A percentile compares a stretch with the other conserved stretches of the same genome.
Conservation (phyloP, 1,140 invertebrate genomes). For the Hylaeus volcanicus region DNA sequence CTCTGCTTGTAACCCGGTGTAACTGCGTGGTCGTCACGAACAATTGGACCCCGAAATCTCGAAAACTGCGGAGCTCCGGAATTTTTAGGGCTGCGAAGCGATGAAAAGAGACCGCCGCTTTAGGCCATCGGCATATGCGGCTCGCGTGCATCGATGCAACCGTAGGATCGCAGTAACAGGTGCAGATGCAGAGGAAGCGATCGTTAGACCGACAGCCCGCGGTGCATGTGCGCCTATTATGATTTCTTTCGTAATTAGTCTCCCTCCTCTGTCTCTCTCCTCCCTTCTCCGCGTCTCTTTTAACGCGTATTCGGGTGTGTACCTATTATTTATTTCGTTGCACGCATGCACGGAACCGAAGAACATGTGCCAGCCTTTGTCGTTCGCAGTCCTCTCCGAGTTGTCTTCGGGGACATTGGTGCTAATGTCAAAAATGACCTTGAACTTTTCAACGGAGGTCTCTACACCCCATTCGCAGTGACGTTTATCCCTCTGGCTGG, state of each 20-base stretch:
- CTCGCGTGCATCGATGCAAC: constrained; percentile 68
- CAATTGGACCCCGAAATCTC: not conserved
- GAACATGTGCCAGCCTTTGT: constrained; percentile 48
- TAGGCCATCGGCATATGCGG: constrained; percentile 72
- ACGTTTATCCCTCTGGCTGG: no score
- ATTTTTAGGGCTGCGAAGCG: not conserved
- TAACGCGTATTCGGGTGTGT: constrained; percentile 55
- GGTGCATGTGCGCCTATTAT: constrained; percentile 70
- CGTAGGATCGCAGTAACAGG: constrained; percentile 69
- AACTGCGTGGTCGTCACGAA: not conserved
- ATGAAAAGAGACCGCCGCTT: constrained; percentile 47
- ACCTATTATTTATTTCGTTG: constrained; percentile 69
- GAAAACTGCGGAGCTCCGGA: not conserved
- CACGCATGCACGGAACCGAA: constrained; percentile 42
- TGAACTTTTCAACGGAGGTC: not conserved
- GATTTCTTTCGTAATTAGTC: constrained; percentile 74
- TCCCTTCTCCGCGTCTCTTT: constrained; percentile 14
- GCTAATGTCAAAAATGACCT: constrained; percentile 30
- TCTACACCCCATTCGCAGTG: no score
- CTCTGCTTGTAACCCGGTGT: no score
- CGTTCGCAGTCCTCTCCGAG: not conserved
- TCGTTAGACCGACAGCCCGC: constrained; percentile 71
- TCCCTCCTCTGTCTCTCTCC: not conserved
- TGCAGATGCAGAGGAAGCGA: constrained; percentile 72
- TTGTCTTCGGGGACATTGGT: not conserved